These are phyloP conservation scores for Grapholita molesta DNA, from an alignment of 1,140 invertebrate species.

Conservation along the genomic window DNA sequence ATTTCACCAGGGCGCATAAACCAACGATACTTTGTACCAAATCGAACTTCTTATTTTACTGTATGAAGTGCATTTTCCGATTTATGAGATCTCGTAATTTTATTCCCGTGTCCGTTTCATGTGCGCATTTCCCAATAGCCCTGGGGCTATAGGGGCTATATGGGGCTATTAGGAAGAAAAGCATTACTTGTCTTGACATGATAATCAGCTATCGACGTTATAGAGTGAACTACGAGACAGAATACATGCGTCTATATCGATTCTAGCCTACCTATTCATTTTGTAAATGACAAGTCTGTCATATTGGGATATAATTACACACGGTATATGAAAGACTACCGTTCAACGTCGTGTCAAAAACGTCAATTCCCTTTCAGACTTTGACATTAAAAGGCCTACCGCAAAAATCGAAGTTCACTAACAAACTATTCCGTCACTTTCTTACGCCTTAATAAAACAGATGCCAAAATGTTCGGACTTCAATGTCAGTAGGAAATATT, in stretches of 20 bases:
- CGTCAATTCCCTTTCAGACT: too few species aligned
- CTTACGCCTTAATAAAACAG: too few species aligned
- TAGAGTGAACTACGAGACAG: slow-evolving; percentile 6
- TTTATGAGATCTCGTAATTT: slow-evolving; percentile 43
- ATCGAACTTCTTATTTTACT: slow-evolving; percentile 63
- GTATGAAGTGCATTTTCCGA: slow-evolving; percentile 60
- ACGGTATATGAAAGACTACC: neutral
- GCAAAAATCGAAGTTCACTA: too few species aligned
- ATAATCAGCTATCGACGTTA: slow-evolving; percentile 3
- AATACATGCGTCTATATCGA: neutral
- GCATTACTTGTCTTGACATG: too few species aligned
- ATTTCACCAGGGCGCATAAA: slow-evolving; percentile 47
- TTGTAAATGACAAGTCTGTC: neutral
- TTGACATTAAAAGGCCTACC: too few species aligned
- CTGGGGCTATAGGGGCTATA: neutral
- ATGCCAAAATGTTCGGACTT: too few species aligned
- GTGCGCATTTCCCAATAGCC: slow-evolving; percentile 43
- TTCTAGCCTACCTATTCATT: neutral
- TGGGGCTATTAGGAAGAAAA: too few species aligned
- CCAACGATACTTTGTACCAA: slow-evolving; percentile 45
- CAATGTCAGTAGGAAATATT: too few species aligned
- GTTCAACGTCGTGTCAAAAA: too few species aligned
- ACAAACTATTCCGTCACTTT: too few species aligned
- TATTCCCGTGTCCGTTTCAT: slow-evolving; percentile 40
- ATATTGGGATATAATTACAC: neutral